Base-by-base conservation (phyloP, 1,140 invertebrate genomes). In the Zaprionus africanus region DNA sequence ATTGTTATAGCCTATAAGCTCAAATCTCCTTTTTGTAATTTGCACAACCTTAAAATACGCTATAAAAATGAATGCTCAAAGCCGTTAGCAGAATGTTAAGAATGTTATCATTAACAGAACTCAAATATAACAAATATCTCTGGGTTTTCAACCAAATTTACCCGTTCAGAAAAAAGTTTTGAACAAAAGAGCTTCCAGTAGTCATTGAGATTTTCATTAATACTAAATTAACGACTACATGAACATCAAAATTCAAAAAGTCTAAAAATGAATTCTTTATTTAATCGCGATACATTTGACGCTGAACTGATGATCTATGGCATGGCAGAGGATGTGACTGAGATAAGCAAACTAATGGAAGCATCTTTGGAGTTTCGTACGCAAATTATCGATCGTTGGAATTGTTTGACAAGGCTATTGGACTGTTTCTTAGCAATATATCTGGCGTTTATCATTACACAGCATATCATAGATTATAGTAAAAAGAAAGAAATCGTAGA, bases 311-410 rank as follows among this genome's bases (percentile, higher is more conserved):
- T 59, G 11, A 51, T 88, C 24, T 81, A 65, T 19, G 19, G 28
- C 11, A 76, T 88, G 81, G 81, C 85, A 7, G 76, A 88, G 28
- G 68, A 79, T n/a, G 58, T 90, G 1, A 53, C 62, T 26, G 56
- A 65, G 1, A 17, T 79, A 1, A 68, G 56, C 0, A 46, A 79
- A 1, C 19, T 49, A 0, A 73, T 88, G 57, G 7, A 67, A 1
- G 38, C 58, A 31, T 71, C 71, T 0, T 15, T 24, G 4, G 31
- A 28, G 13, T 84, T 90, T n/a, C 66, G 70, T 15, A 17, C 15
- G 4, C 54, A 26, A 1, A 7, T 78, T 5, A 46, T 65, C 15
- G 51, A 46, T 15, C 70, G 46, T n/a, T 63, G 54, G 46, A 63
- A 75, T 3, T n/a, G 22, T 12, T 1, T 71, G 0, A 43, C 69